phyloP scores from a whole-genome alignment of 2,797 vertebrate species.

The Champsocephalus esox region DNA sequence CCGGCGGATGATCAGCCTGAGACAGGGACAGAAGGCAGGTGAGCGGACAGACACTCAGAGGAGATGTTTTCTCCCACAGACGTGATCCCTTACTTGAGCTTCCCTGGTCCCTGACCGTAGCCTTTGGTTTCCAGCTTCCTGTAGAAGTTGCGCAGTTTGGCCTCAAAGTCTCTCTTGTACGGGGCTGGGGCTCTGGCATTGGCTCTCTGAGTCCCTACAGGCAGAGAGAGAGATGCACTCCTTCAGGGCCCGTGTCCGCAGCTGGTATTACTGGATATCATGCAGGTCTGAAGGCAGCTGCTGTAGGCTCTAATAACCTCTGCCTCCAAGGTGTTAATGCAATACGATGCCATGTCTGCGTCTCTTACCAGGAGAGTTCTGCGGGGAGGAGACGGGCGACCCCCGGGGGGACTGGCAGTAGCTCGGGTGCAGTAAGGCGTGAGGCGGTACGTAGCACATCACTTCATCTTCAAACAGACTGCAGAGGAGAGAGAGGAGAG shows the following conservation, averaged over 20 bases:
- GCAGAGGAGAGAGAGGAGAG: slow-evolving; percentile 17
- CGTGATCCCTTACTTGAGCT: slow-evolving; percentile 89
- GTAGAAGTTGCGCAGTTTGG: slow-evolving; percentile 97
- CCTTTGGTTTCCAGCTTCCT: slow-evolving; percentile 97
- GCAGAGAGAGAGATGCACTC: not conserved
- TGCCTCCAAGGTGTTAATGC: not conserved
- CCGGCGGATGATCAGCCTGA: slow-evolving; percentile 94
- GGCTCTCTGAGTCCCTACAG: slow-evolving; percentile 92
- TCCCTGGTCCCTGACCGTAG: slow-evolving; percentile 97
- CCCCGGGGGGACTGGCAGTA: slow-evolving; percentile 88
- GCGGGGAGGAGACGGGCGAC: slow-evolving; percentile 90
- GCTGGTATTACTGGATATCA: no score
- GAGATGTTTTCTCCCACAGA: not conserved
- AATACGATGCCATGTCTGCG: not conserved
- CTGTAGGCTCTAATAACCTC: no score
- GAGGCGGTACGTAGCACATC: slow-evolving; percentile 96
- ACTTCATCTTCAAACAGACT: slow-evolving; percentile 98
- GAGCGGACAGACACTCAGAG: not conserved
- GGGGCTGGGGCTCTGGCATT: slow-evolving; percentile 96
- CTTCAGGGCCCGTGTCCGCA: no score
- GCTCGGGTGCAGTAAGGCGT: slow-evolving; percentile 95
- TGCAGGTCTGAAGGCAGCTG: no score
- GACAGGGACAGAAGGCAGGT: slow-evolving; percentile 11
- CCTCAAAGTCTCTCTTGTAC: slow-evolving; percentile 97
- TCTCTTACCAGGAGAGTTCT: slow-evolving; percentile 93